Base-by-base conservation (phyloP, 2,888 invertebrate genomes). In the Cartodere bifasciata region DNA sequence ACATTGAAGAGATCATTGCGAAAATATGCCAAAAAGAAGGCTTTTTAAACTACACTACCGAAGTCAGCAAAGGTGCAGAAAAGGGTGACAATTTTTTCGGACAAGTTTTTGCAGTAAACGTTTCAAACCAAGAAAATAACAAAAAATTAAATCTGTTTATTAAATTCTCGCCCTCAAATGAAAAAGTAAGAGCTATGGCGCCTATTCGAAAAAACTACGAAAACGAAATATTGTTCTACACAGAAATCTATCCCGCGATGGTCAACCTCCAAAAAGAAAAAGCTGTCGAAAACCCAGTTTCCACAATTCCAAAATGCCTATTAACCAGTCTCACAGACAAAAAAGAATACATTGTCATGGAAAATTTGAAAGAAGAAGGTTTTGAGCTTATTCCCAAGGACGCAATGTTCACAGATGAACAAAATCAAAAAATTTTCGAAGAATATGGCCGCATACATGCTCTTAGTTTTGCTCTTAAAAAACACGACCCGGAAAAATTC, bases 381-480 rank as follows among this genome's bases (percentile, higher is more conserved):
- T 20, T 7, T n/a, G 7, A 20, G n/a, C 20, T 20, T 29, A 32
- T 29, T 39, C 31, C 27, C 27, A 32, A 35, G 37, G 37, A n/a
- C n/a, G n/a, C n/a, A n/a, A n/a, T n/a, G n/a, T n/a, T n/a, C n/a
- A n/a, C n/a, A n/a, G n/a, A n/a, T n/a, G n/a, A n/a, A n/a, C n/a
- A n/a, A n/a, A n/a, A n/a, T n/a, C n/a, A n/a, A n/a, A n/a, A n/a
- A n/a, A n/a, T n/a, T n/a, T n/a, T n/a, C n/a, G n/a, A n/a, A n/a
- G n/a, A n/a, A n/a, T n/a, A n/a, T n/a, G n/a, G n/a, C n/a, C n/a
- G n/a, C n/a, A n/a, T n/a, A n/a, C n/a, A n/a, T n/a, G n/a, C n/a
- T n/a, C n/a, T n/a, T n/a, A n/a, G n/a, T n/a, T n/a, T n/a, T n/a
- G n/a, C n/a, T n/a, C n/a, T n/a, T n/a, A n/a, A n/a, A n/a, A n/a